Evolutionary conservation across 2,797 vertebrate species (phyloP), one percentile per base, ranked within the genome.

Genomic region (Ispidina lecontei): DNA sequence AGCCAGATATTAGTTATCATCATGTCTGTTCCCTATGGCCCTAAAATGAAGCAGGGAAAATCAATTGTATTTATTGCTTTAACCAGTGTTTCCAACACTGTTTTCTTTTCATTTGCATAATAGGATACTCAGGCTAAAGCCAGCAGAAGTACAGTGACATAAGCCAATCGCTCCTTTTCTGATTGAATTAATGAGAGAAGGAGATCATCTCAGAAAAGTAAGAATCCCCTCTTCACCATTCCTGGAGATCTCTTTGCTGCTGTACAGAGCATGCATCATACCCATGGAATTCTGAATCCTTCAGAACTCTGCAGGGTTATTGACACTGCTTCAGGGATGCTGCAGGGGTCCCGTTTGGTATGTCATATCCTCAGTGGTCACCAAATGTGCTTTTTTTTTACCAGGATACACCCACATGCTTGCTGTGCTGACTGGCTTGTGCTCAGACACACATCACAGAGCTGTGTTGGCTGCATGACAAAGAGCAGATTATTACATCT

Each of bases 381-480:
- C 69, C 91, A 86, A 4, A 81, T 88, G 87, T 87, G 73, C 68
- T 93, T 86, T 84, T 93, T 86, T 84, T 91, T 68, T 91, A 3
- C 56, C 94, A 92, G 7, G 14, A 62, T 68, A 35, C 6, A 17
- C 85, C 89, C 94, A 95, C 95, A 94, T 95, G 93, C 65, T 95
- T 94, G 74, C 62, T 87, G 28, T 80, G 62, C 71, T 90, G 92
- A 72, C 73, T 87, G 90, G 62, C 89, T 90, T 92, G 82, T 59
- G 51, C 51, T 93, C 89, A 82, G 87, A 63, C 81, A 37, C 70
- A 71, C 83, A 90, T 75, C 76, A 44, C 70, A 54, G 51, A 90
- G 78, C 52, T 0, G 64, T 94, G 83, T 93, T 77, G 67, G 87
- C 90, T 96, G 95, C 89, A 96, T 95, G 95, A 95, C 75, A 68